Evolutionary conservation across 2,888 invertebrate genomes (phyloP), one percentile per base, ranked within the genome.

Genomic region (Stegophylla sp.): DNA sequence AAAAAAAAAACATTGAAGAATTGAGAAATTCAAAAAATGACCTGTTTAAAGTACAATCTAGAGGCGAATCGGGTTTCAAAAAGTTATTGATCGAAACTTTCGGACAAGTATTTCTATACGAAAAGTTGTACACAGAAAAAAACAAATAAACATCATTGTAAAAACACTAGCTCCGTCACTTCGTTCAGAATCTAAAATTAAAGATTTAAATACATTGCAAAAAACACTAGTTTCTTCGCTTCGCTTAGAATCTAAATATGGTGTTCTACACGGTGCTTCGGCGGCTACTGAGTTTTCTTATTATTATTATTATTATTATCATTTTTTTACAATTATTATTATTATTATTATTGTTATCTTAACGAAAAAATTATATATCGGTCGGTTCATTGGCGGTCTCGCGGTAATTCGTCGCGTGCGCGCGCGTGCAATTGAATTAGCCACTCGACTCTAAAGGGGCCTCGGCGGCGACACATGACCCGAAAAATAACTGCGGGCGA

Each of bases 371-470:
- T 41, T 59, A 43, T 41, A 26, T 43, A 43, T 72, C 15, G 43
- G n/a, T n/a, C n/a, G n/a, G 72, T 56, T 72, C 59, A 59, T 59
- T n/a, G 72, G 26, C 43, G 10, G 51, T 51, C 17, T 64, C 23
- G 34, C 34, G 66, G 23, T 67, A 67, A 53, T 64, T 76, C 53
- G 26, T 41, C 56, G n/a, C 41, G 51, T 56, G 26, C 53, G 41
- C 56, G n/a, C 41, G 51, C 43, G 26, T 51, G 41, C 43, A 76
- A 76, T 66, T 43, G 76, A 67, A 76, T 76, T 75, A 75, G 34
- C 64, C 75, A 75, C 63, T 76, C 56, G 53, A 53, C 67, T 67
- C 53, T 53, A 26, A 76, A 67, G 66, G n/a, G 53, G 34, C n/a
- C 73, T 3, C 34, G 4, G 4, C 15, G 5, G 67, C 69, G 67